Evolutionary conservation across 2,113 vertebrate genomes (phyloP), one percentile per base, ranked within the genome.

Genomic region (Salvator merianae): DNA sequence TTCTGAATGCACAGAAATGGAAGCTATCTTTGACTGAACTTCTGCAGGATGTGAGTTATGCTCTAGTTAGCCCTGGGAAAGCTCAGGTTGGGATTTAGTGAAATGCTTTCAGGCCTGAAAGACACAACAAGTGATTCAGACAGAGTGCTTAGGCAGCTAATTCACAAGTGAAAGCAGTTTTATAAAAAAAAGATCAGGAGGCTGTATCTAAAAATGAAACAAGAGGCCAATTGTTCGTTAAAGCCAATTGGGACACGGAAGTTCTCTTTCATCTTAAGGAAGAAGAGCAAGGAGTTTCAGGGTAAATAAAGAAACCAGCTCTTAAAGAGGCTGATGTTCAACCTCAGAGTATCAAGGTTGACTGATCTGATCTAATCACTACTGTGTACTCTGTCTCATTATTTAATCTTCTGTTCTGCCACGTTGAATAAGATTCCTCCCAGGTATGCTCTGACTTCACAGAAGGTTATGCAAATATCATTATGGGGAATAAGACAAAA

Each of bases 171-270:
- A 71, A n/a, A 18, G 65, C 16, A 53, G 1, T 59, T 3, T 59
- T 59, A 47, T 20, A 20, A 59, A 59, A 59, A 20, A 26, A 47
- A n/a, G 55, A 34, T 72, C 22, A 73, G 62, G 77, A 79, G 47
- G 32, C 82, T 73, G 32, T 20, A 28, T 36, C 8, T 75, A 83
- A 62, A 77, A 71, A 40, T 34, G 71, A 55, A 79, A 47, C 81
- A 82, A 74, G 53, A 72, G 55, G 47, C 24, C 53, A 63, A 40
- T 84, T 79, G 75, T 78, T 84, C 70, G 28, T 66, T 12, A 71
- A 78, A 36, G 10, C 6, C 36, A 32, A 12, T 24, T 55, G 66
- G 71, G 65, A 84, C 26, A 70, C 77, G 30, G 50, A 32, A 70
- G 13, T 4, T 5, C 26, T 24, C 68, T 84, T 68, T 59, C 40